Base-by-base conservation (phyloP, 2,797 vertebrate species). In the Acrocephalus scirpaceus region DNA sequence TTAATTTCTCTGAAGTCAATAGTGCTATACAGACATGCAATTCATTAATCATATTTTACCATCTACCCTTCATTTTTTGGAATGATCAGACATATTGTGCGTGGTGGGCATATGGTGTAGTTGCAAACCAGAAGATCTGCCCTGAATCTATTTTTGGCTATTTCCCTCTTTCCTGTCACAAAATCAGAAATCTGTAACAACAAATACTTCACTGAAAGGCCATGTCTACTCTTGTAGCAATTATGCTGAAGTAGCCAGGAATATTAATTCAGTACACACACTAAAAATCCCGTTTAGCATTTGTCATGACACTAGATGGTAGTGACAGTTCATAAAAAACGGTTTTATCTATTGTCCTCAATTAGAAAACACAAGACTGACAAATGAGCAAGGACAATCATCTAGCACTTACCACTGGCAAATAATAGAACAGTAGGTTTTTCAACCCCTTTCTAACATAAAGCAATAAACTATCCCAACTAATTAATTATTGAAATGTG, bases 111-210 rank as follows among this genome's bases (percentile, higher is more conserved):
- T 91, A 91, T 92, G 74, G 50, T 80, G n/a, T 27, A 92, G 87
- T 26, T 58, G 47, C 88, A 94, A 94, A 73, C 51, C 48, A 90
- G 62, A 94, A 89, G 61, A 92, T 81, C 60, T 53, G 90, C 70
- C 60, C 71, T 88, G n/a, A 88, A 92, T 76, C 77, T 97, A 93
- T 93, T 95, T 97, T 95, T 87, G 56, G 76, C 66, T 92, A 81
- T 93, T 96, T 92, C 54, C 73, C 16, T 92, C 45, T 67, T 75
- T 83, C 67, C 62, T 78, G 45, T 86, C 73, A 95, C 83, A 88
- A 94, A 94, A 36, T 51, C 62, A 88, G 92, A 95, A 97, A 81
- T 94, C 38, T 76, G 70, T 57, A 92, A 81, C 66, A 96, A 74
- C 58, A 95, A 92, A 85, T 88, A 74, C 30, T 83, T 57, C 38